phyloP scores from a whole-genome alignment of 37 sponge, comb jelly and placozoan genomes.

The Geodia barretti region DNA sequence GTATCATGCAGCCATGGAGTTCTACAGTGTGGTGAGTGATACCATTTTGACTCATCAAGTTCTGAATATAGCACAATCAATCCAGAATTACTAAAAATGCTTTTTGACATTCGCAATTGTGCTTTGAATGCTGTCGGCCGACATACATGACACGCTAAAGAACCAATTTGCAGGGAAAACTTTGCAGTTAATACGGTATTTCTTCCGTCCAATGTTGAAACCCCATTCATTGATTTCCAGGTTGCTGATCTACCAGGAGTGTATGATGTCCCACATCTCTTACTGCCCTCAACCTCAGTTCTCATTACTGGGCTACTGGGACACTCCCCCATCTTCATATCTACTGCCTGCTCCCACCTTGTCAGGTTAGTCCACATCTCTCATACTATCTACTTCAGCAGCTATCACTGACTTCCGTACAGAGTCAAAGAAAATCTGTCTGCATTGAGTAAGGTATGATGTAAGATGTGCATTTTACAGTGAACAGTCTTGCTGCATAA shows the following conservation, averaged over 20 bases:
- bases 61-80: too few relatives aligned
- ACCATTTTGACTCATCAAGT: too few relatives aligned
- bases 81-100: neutral
- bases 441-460: neutral
- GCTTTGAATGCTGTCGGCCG: neutral
- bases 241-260: conserved; percentile 17
- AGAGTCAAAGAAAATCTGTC: conserved; percentile 12
- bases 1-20: conserved; percentile 21
- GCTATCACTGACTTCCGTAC: too few relatives aligned
- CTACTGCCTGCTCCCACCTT: conserved; percentile 10
- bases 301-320: conserved; percentile 20
- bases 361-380: conserved; percentile 36
- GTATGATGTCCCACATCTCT: conserved; percentile 19
- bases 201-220: too few relatives aligned
- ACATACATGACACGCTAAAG: neutral
- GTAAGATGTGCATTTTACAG: neutral
- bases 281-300: conserved; percentile 20
- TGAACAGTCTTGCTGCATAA: neutral
- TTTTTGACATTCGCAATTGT: neutral
- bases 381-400: too few relatives aligned
- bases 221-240: neutral
- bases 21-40: conserved; percentile 35
- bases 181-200: too few relatives aligned
- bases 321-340: neutral
- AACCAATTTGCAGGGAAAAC: neutral